Base-by-base conservation (phyloP, 2,797 vertebrate genomes). In the Melopsittacus undulatus region DNA sequence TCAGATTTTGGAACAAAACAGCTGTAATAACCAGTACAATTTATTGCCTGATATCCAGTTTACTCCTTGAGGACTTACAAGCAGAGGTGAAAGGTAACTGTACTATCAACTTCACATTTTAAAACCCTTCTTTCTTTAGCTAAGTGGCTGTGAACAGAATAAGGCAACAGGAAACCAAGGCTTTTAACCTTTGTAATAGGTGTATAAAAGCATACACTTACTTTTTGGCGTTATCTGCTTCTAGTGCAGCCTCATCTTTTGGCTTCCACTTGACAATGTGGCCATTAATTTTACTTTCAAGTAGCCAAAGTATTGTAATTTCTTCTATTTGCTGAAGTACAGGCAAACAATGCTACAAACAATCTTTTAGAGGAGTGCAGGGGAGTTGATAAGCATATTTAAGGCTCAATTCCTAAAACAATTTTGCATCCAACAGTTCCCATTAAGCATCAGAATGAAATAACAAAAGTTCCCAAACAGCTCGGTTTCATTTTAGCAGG, bases 391-490 rank as follows among this genome's bases (percentile, higher is more conserved):
- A 63, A 63, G 66, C 38, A 57, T 67, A 13, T 54, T 90, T 90
- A 89, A 92, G 26, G 32, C 83, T 94, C 56, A 52, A 10, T 89
- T 95, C 74, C 43, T 94, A 24, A 56, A 94, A 69, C 51, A 80
- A 32, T 89, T 95, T 91, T 92, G 29, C 38, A 83, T 83, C 74
- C 77, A 90, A 14, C 42, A 26, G 2, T 85, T 96, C 88, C 90
- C 72, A 66, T 94, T 94, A 95, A 83, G 64, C 64, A 75, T 84
- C 75, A 80, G 78, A 89, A 80, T 75, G 72, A 74, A 95, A 80
- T 77, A 88, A 64, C 48, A 8, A 1, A 76, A 82, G 68, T 92
- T 95, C 29, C 64, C 36, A 49, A 85, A 51, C 48, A 83, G n/a
- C 85, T 89, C 2, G 0, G 42, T 43, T 93, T 77, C 56, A 19